A percentile compares a stretch with the other conserved stretches of the same genome.
phyloP scores from a whole-genome alignment of 92 coral and sea anemone species.

The Parazoanthus swiftii region DNA sequence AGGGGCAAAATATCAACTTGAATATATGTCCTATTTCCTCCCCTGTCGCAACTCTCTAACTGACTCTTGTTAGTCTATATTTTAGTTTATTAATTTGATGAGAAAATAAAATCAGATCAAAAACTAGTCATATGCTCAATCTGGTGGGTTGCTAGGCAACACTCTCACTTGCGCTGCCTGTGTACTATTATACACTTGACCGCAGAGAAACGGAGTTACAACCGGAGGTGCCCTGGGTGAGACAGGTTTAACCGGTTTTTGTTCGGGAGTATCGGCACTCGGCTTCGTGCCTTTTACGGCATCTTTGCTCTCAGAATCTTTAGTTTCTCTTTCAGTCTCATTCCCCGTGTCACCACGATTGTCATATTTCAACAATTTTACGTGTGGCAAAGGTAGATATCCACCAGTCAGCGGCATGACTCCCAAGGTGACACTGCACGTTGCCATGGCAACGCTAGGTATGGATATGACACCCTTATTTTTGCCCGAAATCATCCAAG shows the following conservation, averaged over 20 bases:
- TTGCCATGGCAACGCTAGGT: constrained; percentile 79
- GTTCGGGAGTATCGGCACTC: background rate
- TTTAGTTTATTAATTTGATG: too few relatives aligned
- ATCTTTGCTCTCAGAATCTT: constrained; percentile 28
- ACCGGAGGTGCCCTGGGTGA: constrained; percentile 48
- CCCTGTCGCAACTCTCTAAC: too few relatives aligned
- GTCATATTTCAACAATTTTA: constrained; percentile 71
- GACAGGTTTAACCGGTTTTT: background rate
- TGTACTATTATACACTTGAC: constrained; percentile 81
- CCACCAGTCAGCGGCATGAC: constrained; percentile 88
- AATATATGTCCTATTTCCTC: too few relatives aligned
- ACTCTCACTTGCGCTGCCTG: constrained; percentile 77
- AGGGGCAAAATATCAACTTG: too few relatives aligned
- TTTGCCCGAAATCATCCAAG: constrained; percentile 80
- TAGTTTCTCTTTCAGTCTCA: constrained; percentile 1
- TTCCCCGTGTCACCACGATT: constrained; percentile 41
- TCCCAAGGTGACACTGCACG: constrained; percentile 66
- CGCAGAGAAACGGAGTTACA: constrained; percentile 70
- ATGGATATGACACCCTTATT: constrained; percentile 79
- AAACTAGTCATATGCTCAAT: too few relatives aligned
- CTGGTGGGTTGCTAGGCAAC: constrained; percentile 75
- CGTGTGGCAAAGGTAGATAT: constrained; percentile 68
- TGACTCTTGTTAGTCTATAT: too few relatives aligned
- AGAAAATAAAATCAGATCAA: too few relatives aligned
- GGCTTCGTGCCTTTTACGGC: constrained; percentile 21